These are phyloP conservation scores for Anguilla anguilla DNA, from an alignment of 2,797 vertebrate species.

Conservation along the genomic window DNA sequence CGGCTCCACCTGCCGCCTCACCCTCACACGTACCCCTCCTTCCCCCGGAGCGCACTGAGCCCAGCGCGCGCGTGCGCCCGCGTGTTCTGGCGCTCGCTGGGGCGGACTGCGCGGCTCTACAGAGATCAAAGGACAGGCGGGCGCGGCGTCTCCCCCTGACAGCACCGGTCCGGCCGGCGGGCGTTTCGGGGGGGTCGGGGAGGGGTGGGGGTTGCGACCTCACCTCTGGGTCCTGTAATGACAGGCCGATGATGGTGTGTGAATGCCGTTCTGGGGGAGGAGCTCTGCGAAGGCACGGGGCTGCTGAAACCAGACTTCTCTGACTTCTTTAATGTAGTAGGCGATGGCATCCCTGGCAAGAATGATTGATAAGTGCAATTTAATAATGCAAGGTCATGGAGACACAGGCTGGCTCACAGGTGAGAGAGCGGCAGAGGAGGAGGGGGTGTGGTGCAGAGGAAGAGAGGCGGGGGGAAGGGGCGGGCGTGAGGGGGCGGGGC, in stretches of 20 bases:
- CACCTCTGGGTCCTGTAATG: conserved; percentile 97
- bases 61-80: background rate
- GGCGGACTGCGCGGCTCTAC: background rate
- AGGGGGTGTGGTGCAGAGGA: conserved; percentile 30
- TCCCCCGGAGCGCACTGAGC: background rate
- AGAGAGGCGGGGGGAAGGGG: background rate
- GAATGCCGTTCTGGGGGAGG: conserved; percentile 92
- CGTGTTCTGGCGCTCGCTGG: background rate
- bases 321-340: conserved; percentile 93
- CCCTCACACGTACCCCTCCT: too few species aligned
- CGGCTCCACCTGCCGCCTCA: background rate
- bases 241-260: conserved; percentile 96
- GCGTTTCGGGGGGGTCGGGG: conserved; percentile 7
- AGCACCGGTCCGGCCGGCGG: conserved; percentile 1
- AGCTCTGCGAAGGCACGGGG: conserved; percentile 86
- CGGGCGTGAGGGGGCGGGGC: conserved; percentile 7
- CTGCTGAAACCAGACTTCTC: conserved; percentile 97
- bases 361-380: conserved; percentile 87
- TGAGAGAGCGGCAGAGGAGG: conserved; percentile 65
- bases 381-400: conserved; percentile 82
- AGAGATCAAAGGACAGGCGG: background rate
- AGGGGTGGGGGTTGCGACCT: conserved; percentile 68
- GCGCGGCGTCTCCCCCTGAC: background rate
- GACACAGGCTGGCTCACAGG: conserved; percentile 70
- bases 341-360: conserved; percentile 93